A percentile compares a stretch with the other conserved stretches of the same genome.
Evolutionary conservation across 2,888 invertebrate genomes (phyloP).

Genomic region (Zaprionus bogoriensis): DNA sequence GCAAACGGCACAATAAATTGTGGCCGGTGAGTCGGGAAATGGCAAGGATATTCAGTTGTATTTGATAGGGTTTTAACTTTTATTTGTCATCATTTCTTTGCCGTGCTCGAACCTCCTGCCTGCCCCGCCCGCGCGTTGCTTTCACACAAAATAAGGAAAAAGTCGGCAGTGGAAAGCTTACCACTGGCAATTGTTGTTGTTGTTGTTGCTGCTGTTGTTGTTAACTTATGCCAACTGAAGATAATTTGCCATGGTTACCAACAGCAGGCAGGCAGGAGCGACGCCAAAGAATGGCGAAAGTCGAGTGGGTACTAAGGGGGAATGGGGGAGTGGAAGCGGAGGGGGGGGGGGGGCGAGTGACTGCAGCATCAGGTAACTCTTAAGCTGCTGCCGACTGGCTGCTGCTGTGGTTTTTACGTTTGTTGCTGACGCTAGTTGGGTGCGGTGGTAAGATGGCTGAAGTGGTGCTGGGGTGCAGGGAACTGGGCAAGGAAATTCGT

Average conservation of each 20-base stretch:
- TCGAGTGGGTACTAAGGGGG: conserved; percentile 2
- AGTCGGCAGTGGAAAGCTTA: conserved; percentile 24
- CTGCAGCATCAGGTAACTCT: conserved; percentile 68
- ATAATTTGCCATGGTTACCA: conserved; percentile 75
- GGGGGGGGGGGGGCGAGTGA: not conserved
- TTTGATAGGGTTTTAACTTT: conserved; percentile 45
- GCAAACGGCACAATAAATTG: conserved; percentile 3
- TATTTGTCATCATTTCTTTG: conserved; percentile 54
- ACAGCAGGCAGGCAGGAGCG: conserved; percentile 56
- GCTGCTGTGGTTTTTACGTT: conserved; percentile 62
- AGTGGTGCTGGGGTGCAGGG: not conserved
- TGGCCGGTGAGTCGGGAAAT: conserved; percentile 4
- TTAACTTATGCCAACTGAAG: conserved; percentile 75
- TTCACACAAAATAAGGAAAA: conserved; percentile 46
- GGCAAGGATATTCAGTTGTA: not conserved
- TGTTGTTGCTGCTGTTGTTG: conserved; percentile 49
- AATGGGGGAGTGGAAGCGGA: not conserved
- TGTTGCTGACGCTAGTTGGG: conserved; percentile 57
- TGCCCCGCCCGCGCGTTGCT: conserved; percentile 24
- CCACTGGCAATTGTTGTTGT: conserved; percentile 35
- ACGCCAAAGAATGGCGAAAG: conserved; percentile 49
- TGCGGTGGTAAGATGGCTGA: conserved; percentile 9
- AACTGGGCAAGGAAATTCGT: not conserved
- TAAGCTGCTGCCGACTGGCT: conserved; percentile 59
- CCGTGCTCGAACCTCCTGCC: conserved; percentile 2